phyloP scores from a whole-genome alignment of 2,888 invertebrate species.

The Tenodera sinensis region DNA sequence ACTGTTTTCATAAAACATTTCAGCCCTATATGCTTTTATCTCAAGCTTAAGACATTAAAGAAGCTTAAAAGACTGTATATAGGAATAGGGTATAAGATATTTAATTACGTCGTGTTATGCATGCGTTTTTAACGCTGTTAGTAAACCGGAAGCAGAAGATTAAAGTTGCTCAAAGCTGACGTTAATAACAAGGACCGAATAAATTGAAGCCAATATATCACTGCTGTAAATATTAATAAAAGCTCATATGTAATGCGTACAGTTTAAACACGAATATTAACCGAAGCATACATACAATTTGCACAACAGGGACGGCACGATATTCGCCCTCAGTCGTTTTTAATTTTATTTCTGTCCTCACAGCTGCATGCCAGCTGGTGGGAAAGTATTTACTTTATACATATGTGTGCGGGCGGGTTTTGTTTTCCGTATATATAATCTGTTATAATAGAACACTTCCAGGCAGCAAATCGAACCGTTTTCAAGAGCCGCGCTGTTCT shows the following conservation, averaged over 20 bases:
- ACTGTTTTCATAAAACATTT: too few relatives aligned
- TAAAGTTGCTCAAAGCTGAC: too few relatives aligned
- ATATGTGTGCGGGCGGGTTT: background rate
- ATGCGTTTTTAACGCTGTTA: too few relatives aligned
- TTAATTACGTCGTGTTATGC: too few relatives aligned
- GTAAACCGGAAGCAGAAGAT: too few relatives aligned
- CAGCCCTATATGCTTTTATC: too few relatives aligned
- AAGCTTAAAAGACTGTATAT: too few relatives aligned
- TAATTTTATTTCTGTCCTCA: background rate
- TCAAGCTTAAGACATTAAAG: too few relatives aligned
- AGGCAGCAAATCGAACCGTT: background rate
- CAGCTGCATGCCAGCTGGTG: background rate
- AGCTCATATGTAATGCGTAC: background rate
- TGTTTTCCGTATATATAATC: background rate
- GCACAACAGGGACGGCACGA: background rate
- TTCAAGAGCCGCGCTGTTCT: background rate
- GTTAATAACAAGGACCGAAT: background rate
- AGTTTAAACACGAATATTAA: background rate
- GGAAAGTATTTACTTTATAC: background rate
- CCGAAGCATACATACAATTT: background rate
- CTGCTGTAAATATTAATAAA: background rate
- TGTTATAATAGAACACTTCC: background rate
- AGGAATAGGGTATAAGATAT: too few relatives aligned
- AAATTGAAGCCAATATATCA: background rate
- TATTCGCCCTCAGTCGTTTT: background rate